Conservation (phyloP, 2,888 invertebrate genomes). For the Drosophila histrio region DNA sequence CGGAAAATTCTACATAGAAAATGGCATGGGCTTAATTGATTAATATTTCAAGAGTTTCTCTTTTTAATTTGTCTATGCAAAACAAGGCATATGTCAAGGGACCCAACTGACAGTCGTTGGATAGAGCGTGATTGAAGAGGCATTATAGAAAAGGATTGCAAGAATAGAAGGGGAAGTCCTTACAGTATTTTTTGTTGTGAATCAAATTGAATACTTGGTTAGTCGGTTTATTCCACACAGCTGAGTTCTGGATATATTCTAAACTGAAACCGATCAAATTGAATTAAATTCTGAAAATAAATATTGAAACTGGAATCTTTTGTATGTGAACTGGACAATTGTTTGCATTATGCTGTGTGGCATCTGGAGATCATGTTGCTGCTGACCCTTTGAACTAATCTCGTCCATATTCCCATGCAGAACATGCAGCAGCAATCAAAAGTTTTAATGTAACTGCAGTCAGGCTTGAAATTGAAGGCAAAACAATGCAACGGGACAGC, state of each 20-base stretch:
- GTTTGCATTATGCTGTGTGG: slow-evolving; percentile 13
- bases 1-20: slow-evolving; percentile 11
- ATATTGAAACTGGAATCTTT: not conserved
- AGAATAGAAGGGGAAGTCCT: not conserved
- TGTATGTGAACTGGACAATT: slow-evolving; percentile 3
- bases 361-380: slow-evolving; percentile 10
- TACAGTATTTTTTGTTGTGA: not conserved
- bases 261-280: not conserved
- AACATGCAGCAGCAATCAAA: slow-evolving; percentile 66
- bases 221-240: too few species aligned
- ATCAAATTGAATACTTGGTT: too few species aligned
- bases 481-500: slow-evolving; percentile 49
- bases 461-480: slow-evolving; percentile 67
- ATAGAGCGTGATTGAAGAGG: not conserved
- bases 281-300: not conserved
- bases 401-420: slow-evolving; percentile 44
- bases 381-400: slow-evolving; percentile 42
- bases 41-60: slow-evolving; percentile 7
- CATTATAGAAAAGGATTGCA: not conserved
- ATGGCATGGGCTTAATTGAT: slow-evolving; percentile 26
- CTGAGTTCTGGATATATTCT: not conserved
- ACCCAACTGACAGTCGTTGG: not conserved
- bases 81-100: not conserved
- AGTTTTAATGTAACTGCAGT: slow-evolving; percentile 73
- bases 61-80: not conserved